Evolutionary conservation across 2,888 invertebrate genomes (phyloP).

Genomic region (Drosophila monieri): DNA sequence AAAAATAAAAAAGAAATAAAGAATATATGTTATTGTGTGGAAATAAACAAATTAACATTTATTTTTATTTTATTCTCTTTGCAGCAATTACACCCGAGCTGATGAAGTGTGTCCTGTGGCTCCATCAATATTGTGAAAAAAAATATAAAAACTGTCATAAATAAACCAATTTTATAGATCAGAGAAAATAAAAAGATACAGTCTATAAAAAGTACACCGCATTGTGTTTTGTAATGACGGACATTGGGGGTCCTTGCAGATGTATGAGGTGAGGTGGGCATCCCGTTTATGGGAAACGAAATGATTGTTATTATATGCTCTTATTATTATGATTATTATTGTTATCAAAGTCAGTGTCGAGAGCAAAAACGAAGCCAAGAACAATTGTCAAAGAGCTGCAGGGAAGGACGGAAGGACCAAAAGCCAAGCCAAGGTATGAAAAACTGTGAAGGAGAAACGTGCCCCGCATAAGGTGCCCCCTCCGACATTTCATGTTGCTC

Average conservation of each 20-base stretch:
- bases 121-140: conserved; percentile 53
- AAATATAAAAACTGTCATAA: conserved; percentile 64
- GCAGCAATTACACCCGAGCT: conserved; percentile 34
- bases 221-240: conserved; percentile 40
- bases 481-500: conserved; percentile 8
- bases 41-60: conserved; percentile 36
- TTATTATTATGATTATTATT: conserved; percentile 73
- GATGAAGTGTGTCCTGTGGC: conserved; percentile 14
- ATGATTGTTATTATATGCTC: conserved; percentile 71
- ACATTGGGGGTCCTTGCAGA: neutral
- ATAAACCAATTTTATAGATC: conserved; percentile 68
- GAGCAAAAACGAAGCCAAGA: conserved; percentile 27
- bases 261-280: conserved; percentile 17
- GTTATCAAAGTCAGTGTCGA: conserved; percentile 72
- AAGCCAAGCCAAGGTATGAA: conserved; percentile 6
- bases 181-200: conserved; percentile 46
- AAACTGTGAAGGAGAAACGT: conserved; percentile 50
- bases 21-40: conserved; percentile 39
- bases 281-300: conserved; percentile 67
- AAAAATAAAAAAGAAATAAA: conserved; percentile 44
- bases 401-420: conserved; percentile 12
- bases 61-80: conserved; percentile 26
- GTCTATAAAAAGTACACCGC: conserved; percentile 54
- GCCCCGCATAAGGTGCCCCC: conserved; percentile 53
- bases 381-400: conserved; percentile 23